phyloP scores from a whole-genome alignment of 2,797 vertebrate species.

The Pristis pectinata region DNA sequence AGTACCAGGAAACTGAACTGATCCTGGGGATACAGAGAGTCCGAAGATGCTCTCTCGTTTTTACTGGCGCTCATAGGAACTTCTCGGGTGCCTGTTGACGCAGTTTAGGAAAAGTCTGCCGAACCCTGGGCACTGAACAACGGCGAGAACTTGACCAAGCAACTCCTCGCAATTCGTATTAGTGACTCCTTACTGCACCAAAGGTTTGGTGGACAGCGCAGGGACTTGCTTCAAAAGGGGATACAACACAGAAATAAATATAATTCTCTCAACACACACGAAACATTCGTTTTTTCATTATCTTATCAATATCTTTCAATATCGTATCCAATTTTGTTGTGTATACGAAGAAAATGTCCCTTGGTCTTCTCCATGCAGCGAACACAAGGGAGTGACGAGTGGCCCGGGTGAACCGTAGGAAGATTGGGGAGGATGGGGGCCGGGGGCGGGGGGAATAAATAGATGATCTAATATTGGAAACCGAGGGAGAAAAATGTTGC shows the following conservation, averaged over 20 bases:
- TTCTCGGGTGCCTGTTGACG: neutral
- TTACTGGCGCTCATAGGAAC: neutral
- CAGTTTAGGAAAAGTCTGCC: conserved; percentile 35
- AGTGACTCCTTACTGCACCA: neutral
- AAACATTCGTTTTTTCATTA: neutral
- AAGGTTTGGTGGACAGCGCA: too few species aligned
- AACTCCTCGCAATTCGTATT: conserved; percentile 41
- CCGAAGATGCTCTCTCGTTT: conserved; percentile 40
- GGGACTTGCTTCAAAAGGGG: neutral
- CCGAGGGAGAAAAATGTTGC: neutral
- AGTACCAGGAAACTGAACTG: neutral
- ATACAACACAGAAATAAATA: too few species aligned
- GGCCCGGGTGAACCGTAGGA: neutral
- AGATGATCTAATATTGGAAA: neutral
- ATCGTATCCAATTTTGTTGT: neutral
- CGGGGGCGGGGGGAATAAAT: neutral
- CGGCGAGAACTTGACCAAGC: conserved; percentile 61
- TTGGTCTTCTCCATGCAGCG: neutral
- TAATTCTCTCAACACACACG: neutral
- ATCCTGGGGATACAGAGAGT: neutral
- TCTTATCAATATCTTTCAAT: neutral
- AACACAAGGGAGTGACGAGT: neutral
- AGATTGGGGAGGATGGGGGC: neutral
- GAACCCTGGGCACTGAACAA: conserved; percentile 57
- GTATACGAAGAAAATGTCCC: neutral